Conservation (phyloP, 2,797 vertebrate species). For the Apodemus agrarius region DNA sequence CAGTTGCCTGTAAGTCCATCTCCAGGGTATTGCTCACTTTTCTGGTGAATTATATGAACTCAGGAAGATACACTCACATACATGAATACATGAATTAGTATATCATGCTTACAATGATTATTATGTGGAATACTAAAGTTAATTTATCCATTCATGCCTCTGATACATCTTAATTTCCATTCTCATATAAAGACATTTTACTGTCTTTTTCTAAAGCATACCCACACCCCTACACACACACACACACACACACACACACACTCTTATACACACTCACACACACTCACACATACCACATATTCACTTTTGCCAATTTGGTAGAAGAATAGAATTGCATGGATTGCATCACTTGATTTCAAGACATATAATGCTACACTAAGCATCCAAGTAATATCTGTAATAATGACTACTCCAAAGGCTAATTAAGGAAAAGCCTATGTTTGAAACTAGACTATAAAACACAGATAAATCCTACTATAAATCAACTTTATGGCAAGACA, state of each 20-base stretch:
- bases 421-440: not conserved
- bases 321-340: not conserved
- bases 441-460: not conserved
- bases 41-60: not conserved
- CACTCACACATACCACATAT: not conserved
- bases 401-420: not conserved
- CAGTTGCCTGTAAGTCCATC: not conserved
- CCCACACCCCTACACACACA: not conserved
- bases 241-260: not conserved
- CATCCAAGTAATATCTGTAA: not conserved
- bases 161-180: not conserved
- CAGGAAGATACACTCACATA: not conserved
- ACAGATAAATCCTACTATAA: not conserved
- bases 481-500: not conserved
- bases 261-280: no score
- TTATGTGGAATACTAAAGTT: not conserved
- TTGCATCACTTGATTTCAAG: not conserved
- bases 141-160: constrained; percentile 27
- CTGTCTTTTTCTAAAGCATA: not conserved
- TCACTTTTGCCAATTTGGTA: not conserved
- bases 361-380: not conserved
- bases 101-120: not conserved
- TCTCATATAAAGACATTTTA: not conserved
- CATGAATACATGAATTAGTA: not conserved
- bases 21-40: not conserved